phyloP scores from a whole-genome alignment of 1,140 invertebrate species.

The Drosophila eugracilis region DNA sequence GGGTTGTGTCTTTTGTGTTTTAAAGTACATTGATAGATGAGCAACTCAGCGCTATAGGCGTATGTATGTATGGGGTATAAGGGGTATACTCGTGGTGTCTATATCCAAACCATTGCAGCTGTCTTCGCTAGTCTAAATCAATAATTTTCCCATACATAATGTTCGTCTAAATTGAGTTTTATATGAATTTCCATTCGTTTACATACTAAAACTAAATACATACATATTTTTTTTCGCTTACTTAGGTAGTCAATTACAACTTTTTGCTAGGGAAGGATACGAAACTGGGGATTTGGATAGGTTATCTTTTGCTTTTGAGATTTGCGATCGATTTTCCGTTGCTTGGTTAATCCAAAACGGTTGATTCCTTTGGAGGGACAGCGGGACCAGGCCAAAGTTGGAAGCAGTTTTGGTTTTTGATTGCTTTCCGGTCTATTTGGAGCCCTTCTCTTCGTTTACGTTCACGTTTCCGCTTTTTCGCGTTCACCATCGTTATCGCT shows the following conservation, averaged over 20 bases:
- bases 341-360: background rate
- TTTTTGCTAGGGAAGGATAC: conserved; percentile 39
- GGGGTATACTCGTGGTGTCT: conserved; percentile 45
- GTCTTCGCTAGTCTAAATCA: conserved; percentile 69
- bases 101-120: conserved; percentile 67
- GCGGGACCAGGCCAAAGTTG: conserved; percentile 86
- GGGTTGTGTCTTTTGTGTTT: conserved; percentile 43
- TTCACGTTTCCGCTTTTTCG: conserved; percentile 28
- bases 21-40: conserved; percentile 73
- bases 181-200: conserved; percentile 44
- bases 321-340: conserved; percentile 45
- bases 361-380: conserved; percentile 84
- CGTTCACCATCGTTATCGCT: conserved; percentile 46
- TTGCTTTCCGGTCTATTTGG: conserved; percentile 89
- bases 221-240: conserved; percentile 68
- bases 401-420: conserved; percentile 64
- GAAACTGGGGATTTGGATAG: conserved; percentile 3
- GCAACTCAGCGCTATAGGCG: conserved; percentile 67
- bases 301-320: conserved; percentile 20
- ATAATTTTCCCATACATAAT: conserved; percentile 61
- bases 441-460: conserved; percentile 86
- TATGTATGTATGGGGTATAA: conserved; percentile 40
- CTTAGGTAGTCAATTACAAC: conserved; percentile 62
- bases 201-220: conserved; percentile 77
- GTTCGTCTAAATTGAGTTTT: conserved; percentile 51